Base-by-base conservation (phyloP, 2,113 vertebrate species). In the Microcebus tavaratra region DNA sequence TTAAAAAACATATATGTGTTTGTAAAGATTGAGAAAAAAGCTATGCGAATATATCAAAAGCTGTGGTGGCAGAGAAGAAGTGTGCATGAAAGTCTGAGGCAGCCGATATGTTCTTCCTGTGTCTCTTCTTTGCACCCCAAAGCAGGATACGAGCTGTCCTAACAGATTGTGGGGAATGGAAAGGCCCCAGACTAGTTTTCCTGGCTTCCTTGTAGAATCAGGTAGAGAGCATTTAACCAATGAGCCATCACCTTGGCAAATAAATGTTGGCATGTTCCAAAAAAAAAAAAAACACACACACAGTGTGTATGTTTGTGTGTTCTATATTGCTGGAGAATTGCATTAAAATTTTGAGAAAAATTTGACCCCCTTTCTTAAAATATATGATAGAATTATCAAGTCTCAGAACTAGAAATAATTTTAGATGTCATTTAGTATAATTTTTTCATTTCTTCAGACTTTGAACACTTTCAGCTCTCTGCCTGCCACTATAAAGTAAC, bases 341-440 rank as follows among this genome's bases (percentile, higher is more conserved):
- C 14, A 42, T 89, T 68, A 59, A 48, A 50, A 25, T 68, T 83
- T 89, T 72, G 34, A 88, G 87, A 91, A 96, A 85, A 92, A 42
- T 25, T 81, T 82, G 79, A 67, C 53, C 29, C 27, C 57, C 25
- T 67, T 73, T 88, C 48, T 78, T 83, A 92, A 90, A 97, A 90
- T 76, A 83, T 45, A 42, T 91, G 13, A 65, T 73, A 79, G 55
- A 78, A 82, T 57, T 70, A 80, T n/a, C 53, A 57, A 75, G 8
- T 82, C 29, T 94, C 53, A 76, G 78, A 85, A 76, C 59, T 78
- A 18, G 57, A 85, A 50, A 79, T 42, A 50, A 86, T 63, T 72
- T 93, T 72, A 39, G 36, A 89, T 75, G 59, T 73, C 25, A 55
- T 57, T 86, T 57, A 68, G 3, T 55, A 3, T 39, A 68, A 55